These are phyloP conservation scores for Dione vanillae DNA, from an alignment of 2,888 invertebrate species.

Conservation along the genomic window DNA sequence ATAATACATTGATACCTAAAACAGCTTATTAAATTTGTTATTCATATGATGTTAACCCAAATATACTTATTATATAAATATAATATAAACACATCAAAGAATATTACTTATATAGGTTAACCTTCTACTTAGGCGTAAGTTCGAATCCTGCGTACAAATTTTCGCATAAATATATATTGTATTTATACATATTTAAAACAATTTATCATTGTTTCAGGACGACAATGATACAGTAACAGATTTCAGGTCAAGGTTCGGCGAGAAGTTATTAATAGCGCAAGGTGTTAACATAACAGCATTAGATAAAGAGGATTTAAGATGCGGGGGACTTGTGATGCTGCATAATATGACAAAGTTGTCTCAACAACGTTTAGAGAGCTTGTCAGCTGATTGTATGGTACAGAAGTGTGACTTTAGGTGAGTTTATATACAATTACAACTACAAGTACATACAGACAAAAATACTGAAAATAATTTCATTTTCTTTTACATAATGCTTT, in stretches of 20 bases:
- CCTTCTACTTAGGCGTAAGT: no score
- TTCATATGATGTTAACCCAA: no score
- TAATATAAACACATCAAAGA: no score
- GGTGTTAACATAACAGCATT: constrained; percentile 90
- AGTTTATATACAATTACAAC: background rate
- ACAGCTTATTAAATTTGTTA: no score
- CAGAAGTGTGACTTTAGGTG: constrained; percentile 90
- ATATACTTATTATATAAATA: no score
- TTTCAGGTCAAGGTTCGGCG: constrained; percentile 88
- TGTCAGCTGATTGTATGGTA: constrained; percentile 89
- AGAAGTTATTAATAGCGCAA: constrained; percentile 85
- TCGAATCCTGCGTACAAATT: no score
- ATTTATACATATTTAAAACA: background rate
- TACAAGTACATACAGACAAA: background rate
- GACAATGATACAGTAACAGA: constrained; percentile 90
- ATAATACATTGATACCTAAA: no score
- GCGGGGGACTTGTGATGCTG: constrained; percentile 88
- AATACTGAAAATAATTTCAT: background rate
- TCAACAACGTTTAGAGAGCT: constrained; percentile 82
- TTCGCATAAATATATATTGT: no score
- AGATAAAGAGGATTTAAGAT: constrained; percentile 89
- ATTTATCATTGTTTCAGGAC: constrained; percentile 68
- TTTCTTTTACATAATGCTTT: background rate
- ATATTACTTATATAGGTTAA: no score
- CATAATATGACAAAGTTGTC: constrained; percentile 86